These are phyloP conservation scores for Hybognathus amarus DNA, from an alignment of 2,797 vertebrate species.

Conservation along the genomic window DNA sequence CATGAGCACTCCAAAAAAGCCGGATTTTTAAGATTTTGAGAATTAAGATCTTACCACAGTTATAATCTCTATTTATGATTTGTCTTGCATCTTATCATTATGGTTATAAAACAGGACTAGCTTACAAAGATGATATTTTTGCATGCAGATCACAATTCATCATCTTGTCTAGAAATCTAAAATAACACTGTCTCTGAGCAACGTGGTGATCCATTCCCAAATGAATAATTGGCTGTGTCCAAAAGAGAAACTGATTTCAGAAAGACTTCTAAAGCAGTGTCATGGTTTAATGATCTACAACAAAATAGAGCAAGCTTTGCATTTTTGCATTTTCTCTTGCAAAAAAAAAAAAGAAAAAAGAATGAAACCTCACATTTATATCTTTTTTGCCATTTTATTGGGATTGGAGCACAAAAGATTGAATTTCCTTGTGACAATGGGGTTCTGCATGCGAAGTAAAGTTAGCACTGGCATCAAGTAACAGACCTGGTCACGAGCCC, in stretches of 20 bases:
- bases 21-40: slow-evolving; percentile 5
- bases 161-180: not conserved
- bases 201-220: not conserved
- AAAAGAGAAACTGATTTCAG: not conserved
- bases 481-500: slow-evolving; percentile 48
- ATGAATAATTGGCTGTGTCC: not conserved
- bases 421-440: slow-evolving; percentile 12
- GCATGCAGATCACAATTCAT: not conserved
- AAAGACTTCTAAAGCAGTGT: not conserved
- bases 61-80: slow-evolving; percentile 40
- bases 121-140: not conserved
- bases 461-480: slow-evolving; percentile 59
- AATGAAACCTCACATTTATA: too few species aligned
- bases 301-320: not conserved
- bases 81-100: slow-evolving; percentile 25
- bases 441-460: slow-evolving; percentile 41
- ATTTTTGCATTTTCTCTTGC: not conserved
- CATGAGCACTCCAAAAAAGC: slow-evolving; percentile 35
- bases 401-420: not conserved
- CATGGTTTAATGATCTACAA: too few species aligned
- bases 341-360: too few species aligned
- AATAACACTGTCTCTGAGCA: not conserved
- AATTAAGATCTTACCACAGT: slow-evolving; percentile 46
- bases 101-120: slow-evolving; percentile 26
- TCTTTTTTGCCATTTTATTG: too few species aligned